A percentile compares a stretch with the other conserved stretches of the same genome.
These are phyloP conservation scores for Enteromius afrohamiltoni DNA, from an alignment of 2,797 vertebrate species.

Conservation along the genomic window DNA sequence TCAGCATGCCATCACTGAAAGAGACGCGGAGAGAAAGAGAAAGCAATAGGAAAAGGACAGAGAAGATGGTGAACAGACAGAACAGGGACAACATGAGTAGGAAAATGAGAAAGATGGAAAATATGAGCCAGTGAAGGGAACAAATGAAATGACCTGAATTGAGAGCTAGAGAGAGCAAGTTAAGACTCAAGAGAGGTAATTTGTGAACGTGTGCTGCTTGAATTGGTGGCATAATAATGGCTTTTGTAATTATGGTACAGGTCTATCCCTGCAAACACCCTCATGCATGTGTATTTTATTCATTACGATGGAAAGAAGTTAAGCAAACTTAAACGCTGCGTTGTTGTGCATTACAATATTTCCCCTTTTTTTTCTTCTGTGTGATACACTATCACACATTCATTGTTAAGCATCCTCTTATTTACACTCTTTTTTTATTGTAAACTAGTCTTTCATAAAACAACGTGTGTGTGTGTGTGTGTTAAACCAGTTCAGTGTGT, in stretches of 20 bases:
- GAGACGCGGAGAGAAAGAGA: conserved; percentile 21
- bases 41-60: conserved; percentile 36
- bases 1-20: conserved; percentile 50
- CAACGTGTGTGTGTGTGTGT: not conserved
- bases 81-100: not conserved
- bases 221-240: conserved; percentile 50
- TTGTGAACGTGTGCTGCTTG: conserved; percentile 43
- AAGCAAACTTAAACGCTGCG: conserved; percentile 8
- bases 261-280: not conserved
- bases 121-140: conserved; percentile 38
- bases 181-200: conserved; percentile 34
- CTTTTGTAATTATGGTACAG: conserved; percentile 43
- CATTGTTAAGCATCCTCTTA: not conserved
- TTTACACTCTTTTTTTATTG: not conserved
- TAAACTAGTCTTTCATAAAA: conserved; percentile 2
- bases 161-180: conserved; percentile 43
- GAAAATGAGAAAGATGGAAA: conserved; percentile 7
- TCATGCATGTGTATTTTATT: conserved; percentile 9
- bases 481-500: not conserved
- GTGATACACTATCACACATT: not conserved
- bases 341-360: not conserved
- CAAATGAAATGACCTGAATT: conserved; percentile 42
- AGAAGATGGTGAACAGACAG: conserved; percentile 47
- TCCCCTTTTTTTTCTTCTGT: conserved; percentile 11
- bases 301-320: not conserved